Evolutionary conservation across 2,797 vertebrate genomes (phyloP), one percentile per base, ranked within the genome.

Genomic region (Pseudotriccus pelzelni): DNA sequence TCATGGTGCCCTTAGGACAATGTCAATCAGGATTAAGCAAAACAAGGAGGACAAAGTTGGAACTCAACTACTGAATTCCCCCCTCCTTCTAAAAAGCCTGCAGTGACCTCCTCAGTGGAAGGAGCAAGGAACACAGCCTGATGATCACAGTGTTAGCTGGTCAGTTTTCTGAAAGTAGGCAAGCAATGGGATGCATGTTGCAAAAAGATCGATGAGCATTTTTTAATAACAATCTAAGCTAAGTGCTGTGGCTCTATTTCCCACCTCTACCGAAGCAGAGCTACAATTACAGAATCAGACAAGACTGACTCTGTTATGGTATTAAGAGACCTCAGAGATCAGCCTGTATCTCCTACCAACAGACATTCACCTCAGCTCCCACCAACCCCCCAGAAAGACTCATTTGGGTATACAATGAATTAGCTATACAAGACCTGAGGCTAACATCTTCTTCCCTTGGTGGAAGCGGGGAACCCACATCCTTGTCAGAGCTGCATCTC

Each of bases 121-220:
- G 50, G 12, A 14, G 23, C 18, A 8, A 74, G 70, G 24, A 83
- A 68, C 10, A 12, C 20, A 32, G n/a, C 12, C 32, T 1, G 0
- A 36, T 1, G 0, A 34, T 46, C 27, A 50, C 0, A 0, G 6
- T 6, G 13, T 36, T 34, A 44, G 32, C 21, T 28, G 32, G 25
- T 32, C 64, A 56, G 6, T 50, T 43, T 83, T 72, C 44, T 75
- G 56, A 58, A 78, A 81, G 66, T 2, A 60, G 77, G 37, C 44
- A 78, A 74, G 41, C 27, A 90, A 53, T 0, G 0, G 37, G 18
- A 78, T 39, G n/a, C 1, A 0, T 7, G 3, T 6, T 78, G 18
- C 34, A 63, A 70, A 70, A 52, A 52, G 17, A 76, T 9, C 17
- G 1, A 44, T 0, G 2, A 7, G 10, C 18, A 13, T 41, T 84